Percentiles rank a stretch among this genome's conserved stretches.
Evolutionary conservation across 2,113 vertebrate genomes (phyloP).

Genomic region (Balaenoptera acutorostrata): DNA sequence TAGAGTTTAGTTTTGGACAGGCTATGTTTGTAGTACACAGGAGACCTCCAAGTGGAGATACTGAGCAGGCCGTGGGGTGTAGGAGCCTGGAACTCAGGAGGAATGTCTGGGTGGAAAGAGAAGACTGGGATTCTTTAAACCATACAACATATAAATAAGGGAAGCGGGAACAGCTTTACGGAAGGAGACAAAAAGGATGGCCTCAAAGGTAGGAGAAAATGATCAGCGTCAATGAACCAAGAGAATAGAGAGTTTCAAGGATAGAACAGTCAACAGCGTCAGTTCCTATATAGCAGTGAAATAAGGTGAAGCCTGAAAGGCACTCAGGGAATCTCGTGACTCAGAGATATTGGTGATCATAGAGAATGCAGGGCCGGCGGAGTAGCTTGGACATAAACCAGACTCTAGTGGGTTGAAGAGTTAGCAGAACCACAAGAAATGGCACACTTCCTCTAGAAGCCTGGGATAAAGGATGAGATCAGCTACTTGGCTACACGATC

Average conservation of each 20-base stretch:
- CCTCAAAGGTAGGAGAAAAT: not conserved
- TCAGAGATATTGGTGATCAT: not conserved
- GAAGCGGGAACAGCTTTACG: not conserved
- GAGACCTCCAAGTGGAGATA: not conserved
- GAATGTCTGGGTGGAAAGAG: not conserved
- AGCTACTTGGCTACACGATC: not conserved
- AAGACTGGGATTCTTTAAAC: not conserved
- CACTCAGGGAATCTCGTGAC: not conserved
- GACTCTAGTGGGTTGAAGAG: not conserved
- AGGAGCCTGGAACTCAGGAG: not conserved
- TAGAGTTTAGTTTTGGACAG: not conserved
- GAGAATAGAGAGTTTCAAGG: not conserved
- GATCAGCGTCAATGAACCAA: not conserved
- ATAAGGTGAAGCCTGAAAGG: not conserved
- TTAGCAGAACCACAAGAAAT: not conserved
- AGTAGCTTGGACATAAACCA: not conserved
- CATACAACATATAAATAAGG: not conserved
- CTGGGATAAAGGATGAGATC: not conserved
- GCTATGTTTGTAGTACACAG: not conserved
- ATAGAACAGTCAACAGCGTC: not conserved
- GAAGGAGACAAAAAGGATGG: not conserved
- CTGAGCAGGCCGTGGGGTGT: not conserved
- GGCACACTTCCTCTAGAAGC: not conserved
- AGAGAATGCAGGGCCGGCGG: no score
- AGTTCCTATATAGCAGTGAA: not conserved